A percentile compares a stretch with the other conserved stretches of the same genome.
Evolutionary conservation across 2,113 vertebrate genomes (phyloP).

Genomic region (Leucosticte australis): DNA sequence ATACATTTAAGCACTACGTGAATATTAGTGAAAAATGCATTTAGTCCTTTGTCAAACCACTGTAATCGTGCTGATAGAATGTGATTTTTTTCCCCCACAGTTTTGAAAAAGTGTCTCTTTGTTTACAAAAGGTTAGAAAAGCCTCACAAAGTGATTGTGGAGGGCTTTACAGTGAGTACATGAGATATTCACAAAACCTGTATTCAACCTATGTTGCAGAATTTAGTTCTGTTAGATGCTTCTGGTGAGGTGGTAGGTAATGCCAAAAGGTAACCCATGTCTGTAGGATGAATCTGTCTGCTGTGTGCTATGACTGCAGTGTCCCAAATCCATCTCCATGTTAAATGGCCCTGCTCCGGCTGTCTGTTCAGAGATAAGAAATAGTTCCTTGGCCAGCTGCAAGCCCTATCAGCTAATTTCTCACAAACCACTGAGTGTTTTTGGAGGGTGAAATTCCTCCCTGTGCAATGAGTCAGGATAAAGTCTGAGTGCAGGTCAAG

Average conservation of each 20-base stretch:
- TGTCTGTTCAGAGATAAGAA: background rate
- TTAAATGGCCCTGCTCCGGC: background rate
- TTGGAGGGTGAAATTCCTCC: background rate
- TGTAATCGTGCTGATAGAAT: background rate
- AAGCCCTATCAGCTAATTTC: background rate
- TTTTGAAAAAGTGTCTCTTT: background rate
- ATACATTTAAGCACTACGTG: background rate
- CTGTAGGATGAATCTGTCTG: background rate
- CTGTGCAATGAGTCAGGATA: background rate
- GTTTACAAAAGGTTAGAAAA: background rate
- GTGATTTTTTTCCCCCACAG: accelerated
- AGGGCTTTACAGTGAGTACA: background rate
- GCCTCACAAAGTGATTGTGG: background rate
- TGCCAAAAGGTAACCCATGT: background rate
- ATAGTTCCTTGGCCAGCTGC: background rate
- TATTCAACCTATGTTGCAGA: background rate
- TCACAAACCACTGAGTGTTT: background rate
- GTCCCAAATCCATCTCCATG: background rate
- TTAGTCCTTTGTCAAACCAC: background rate
- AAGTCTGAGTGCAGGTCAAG: background rate
- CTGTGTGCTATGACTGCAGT: background rate
- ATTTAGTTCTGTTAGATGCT: background rate
- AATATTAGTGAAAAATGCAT: background rate
- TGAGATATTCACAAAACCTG: background rate
- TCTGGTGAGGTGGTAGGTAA: background rate